phyloP scores from a whole-genome alignment of 1,140 invertebrate genomes.

The Eumeta japonica region DNA sequence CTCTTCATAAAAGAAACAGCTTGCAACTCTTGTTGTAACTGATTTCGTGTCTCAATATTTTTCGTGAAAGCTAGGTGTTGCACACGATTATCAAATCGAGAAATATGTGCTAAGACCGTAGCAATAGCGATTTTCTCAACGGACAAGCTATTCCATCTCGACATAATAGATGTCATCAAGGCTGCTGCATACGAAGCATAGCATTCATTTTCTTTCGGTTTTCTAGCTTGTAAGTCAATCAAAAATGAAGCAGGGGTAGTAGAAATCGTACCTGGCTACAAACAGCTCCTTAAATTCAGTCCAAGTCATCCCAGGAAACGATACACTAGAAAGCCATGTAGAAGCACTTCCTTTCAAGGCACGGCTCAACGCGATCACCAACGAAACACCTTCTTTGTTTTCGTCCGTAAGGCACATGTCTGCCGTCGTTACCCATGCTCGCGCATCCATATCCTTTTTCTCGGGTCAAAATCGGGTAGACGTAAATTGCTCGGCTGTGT shows the following conservation, averaged over 20 bases:
- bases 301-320: conserved; percentile 26
- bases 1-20: conserved; percentile 11
- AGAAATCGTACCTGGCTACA: conserved; percentile 4
- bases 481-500: too few species aligned
- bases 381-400: conserved; percentile 6
- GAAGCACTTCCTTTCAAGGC: conserved; percentile 18
- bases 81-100: conserved; percentile 10
- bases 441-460: too few species aligned
- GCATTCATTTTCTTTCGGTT: conserved; percentile 11
- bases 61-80: conserved; percentile 16
- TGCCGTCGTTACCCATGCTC: too few species aligned
- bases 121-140: conserved; percentile 12
- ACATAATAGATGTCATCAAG: conserved; percentile 4
- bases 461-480: too few species aligned
- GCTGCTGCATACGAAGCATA: conserved; percentile 9
- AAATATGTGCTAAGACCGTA: conserved; percentile 9
- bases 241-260: conserved; percentile 10
- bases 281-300: conserved; percentile 16
- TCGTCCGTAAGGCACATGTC: conserved; percentile 11
- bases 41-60: conserved; percentile 8
- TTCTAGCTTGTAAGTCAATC: conserved; percentile 7
- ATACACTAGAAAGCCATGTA: conserved; percentile 21
- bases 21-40: conserved; percentile 15
- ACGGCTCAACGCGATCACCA: conserved; percentile 13
- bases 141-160: conserved; percentile 6